Conservation (phyloP, 1,140 invertebrate species). For the Papilio helenus region DNA sequence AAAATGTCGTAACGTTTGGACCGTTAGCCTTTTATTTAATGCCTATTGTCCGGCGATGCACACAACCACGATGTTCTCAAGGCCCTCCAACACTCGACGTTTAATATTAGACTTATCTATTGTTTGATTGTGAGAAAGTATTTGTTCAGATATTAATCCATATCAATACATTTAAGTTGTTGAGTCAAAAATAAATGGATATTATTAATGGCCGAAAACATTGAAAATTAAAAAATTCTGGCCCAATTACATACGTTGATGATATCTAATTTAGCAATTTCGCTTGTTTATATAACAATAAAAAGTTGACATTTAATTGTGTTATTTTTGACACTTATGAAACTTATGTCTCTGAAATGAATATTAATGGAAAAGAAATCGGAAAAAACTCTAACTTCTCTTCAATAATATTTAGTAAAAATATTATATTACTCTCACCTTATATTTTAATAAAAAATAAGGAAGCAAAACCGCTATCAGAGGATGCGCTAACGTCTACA, state of each 20-base stretch:
- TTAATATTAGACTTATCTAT: neutral
- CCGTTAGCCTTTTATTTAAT: slow-evolving; percentile 48
- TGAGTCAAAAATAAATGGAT: neutral
- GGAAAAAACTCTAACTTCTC: neutral
- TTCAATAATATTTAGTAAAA: neutral
- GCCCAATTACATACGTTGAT: too few relatives aligned
- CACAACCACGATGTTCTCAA: slow-evolving; percentile 28
- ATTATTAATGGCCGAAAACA: neutral
- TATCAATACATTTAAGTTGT: neutral
- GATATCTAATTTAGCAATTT: too few relatives aligned
- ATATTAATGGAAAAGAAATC: neutral
- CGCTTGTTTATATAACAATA: too few relatives aligned
- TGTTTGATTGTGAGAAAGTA: slow-evolving; percentile 10
- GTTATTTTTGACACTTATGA: too few relatives aligned
- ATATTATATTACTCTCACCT: neutral
- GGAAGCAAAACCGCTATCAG: slow-evolving; percentile 3
- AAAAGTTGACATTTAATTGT: too few relatives aligned
- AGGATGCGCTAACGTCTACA: neutral
- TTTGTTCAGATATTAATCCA: slow-evolving; percentile 16
- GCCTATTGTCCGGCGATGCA: slow-evolving; percentile 42
- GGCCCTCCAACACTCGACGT: neutral
- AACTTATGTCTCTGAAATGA: neutral
- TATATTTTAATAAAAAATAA: neutral
- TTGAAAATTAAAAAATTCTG: too few relatives aligned
- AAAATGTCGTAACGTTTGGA: slow-evolving; percentile 46